Percentiles rank a stretch among this genome's conserved stretches.
These are phyloP conservation scores for Hemibagrus guttatus DNA, from an alignment of 2,797 vertebrate species.

Conservation along the genomic window DNA sequence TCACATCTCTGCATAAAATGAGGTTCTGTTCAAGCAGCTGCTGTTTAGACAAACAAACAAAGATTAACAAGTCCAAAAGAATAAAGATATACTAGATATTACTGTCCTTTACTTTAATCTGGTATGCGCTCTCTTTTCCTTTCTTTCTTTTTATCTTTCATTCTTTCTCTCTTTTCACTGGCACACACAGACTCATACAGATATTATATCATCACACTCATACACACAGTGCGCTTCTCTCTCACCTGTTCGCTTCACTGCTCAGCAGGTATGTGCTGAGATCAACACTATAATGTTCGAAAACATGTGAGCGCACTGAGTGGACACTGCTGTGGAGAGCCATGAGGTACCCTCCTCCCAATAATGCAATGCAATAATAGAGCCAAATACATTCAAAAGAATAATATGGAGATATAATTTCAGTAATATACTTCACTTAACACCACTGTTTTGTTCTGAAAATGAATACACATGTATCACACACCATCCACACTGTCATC, in stretches of 20 bases:
- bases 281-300: constrained; percentile 76
- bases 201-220: constrained; percentile 56
- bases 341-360: constrained; percentile 17
- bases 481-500: too few species aligned
- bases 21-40: constrained; percentile 34
- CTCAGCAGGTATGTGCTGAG: constrained; percentile 80
- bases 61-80: constrained; percentile 12
- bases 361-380: neutral
- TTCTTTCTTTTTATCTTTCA: constrained; percentile 39
- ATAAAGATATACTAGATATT: neutral
- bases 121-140: constrained; percentile 16
- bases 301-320: constrained; percentile 69
- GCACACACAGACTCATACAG: constrained; percentile 34
- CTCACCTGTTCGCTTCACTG: constrained; percentile 76
- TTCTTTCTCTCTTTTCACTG: constrained; percentile 43
- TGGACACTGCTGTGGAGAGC: constrained; percentile 48
- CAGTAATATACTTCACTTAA: neutral
- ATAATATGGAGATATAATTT: neutral
- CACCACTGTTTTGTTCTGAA: neutral
- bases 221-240: constrained; percentile 52
- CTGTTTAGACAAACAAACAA: constrained; percentile 35
- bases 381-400: constrained; percentile 35
- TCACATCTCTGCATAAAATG: constrained; percentile 48
- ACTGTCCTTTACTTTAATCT: neutral
- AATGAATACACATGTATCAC: neutral